These are phyloP conservation scores for Piaya cayana DNA, from an alignment of 2,113 vertebrate species.

Conservation along the genomic window DNA sequence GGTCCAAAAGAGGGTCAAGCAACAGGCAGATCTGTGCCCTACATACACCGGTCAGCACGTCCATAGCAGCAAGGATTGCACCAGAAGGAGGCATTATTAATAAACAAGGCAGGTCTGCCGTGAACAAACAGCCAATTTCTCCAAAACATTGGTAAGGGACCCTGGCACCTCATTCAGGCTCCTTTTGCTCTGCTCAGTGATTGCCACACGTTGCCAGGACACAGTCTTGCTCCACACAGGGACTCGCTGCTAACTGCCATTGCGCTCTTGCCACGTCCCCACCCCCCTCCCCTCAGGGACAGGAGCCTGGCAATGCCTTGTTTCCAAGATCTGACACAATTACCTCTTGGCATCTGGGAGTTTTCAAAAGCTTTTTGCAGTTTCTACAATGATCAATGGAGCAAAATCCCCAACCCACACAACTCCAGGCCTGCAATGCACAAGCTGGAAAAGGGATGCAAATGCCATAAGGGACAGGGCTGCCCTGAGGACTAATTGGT, in stretches of 20 bases:
- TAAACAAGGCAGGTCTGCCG: slow-evolving; percentile 52
- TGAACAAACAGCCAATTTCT: neutral
- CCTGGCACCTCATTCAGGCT: neutral
- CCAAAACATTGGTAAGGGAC: neutral
- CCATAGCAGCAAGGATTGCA: neutral
- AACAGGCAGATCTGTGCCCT: neutral
- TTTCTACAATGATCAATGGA: neutral
- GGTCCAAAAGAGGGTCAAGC: neutral
- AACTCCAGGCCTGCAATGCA: neutral
- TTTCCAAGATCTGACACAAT: slow-evolving; percentile 13
- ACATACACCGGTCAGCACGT: neutral
- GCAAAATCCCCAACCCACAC: neutral
- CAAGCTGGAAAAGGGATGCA: neutral
- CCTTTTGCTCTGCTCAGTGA: neutral
- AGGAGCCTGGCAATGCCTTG: slow-evolving; percentile 19
- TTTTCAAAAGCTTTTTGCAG: slow-evolving; percentile 4
- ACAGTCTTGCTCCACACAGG: neutral
- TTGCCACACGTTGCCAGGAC: slow-evolving; percentile 53
- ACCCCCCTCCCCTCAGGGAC: neutral
- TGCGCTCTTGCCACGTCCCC: neutral
- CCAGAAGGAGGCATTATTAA: slow-evolving; percentile 22
- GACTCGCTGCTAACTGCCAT: neutral
- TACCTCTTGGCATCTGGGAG: neutral
- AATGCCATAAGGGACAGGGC: neutral
- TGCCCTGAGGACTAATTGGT: neutral